These are phyloP conservation scores for Orius laevigatus DNA, from an alignment of 1,140 invertebrate species.

Conservation along the genomic window DNA sequence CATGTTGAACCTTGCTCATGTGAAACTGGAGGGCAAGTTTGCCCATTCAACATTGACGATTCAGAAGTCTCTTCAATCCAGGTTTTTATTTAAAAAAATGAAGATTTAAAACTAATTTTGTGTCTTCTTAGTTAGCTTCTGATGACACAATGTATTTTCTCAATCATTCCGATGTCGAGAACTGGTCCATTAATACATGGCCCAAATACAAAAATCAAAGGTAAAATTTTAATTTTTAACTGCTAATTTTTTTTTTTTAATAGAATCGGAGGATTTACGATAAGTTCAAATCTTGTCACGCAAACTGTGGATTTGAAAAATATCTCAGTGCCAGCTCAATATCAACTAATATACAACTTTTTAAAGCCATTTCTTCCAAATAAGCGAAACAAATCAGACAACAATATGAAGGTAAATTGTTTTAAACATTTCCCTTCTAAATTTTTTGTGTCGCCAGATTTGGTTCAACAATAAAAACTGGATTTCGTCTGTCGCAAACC, in stretches of 20 bases:
- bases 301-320: not conserved
- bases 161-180: constrained; percentile 18
- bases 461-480: constrained; percentile 55
- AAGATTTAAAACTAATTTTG: no score
- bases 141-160: constrained; percentile 21
- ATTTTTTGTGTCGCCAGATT: constrained; percentile 24
- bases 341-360: no score
- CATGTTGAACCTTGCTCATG: constrained; percentile 18
- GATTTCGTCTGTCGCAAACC: constrained; percentile 37
- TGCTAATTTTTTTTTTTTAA: not conserved
- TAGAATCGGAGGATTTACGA: not conserved
- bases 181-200: constrained; percentile 22
- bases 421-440: no score
- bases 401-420: no score
- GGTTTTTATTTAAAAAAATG: no score
- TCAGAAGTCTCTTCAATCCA: constrained; percentile 17
- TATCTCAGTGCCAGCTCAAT: not conserved
- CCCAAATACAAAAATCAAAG: constrained; percentile 11
- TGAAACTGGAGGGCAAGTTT: constrained; percentile 20
- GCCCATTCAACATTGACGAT: constrained; percentile 16
- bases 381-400: no score
- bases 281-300: not conserved
- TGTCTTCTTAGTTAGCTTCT: constrained; percentile 19
- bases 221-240: not conserved
- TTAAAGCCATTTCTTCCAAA: no score